Evolutionary conservation across 2,797 vertebrate species (phyloP), one percentile per base, ranked within the genome.

Genomic region (Trachops cirrhosus): DNA sequence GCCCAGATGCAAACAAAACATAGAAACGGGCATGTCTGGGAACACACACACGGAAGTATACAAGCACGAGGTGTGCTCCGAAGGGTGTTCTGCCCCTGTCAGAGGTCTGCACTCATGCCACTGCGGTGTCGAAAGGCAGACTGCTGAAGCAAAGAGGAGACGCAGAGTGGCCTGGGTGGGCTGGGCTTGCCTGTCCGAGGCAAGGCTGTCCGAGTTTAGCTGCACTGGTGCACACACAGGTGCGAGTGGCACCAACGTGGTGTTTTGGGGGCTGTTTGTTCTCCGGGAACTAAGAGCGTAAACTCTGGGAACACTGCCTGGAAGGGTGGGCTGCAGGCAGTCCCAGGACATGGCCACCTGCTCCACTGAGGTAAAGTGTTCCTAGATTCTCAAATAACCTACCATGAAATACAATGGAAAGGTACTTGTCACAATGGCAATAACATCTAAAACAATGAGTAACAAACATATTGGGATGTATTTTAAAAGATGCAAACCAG

Each of bases 371-470:
- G 86, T 83, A 26, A 92, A 95, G 26, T 79, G 19, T 73, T 84
- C 54, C 84, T 83, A 67, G 32, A 34, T n/a, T 44, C 79, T 84
- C 3, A 24, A 80, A 75, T 78, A 93, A 77, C 19, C 34, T 73
- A 32, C 52, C 16, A 15, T 70, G 90, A 94, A 68, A 88, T 29
- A 77, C 24, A 62, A 85, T 64, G 48, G 26, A 57, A 93, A 70
- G 71, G 75, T 32, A 71, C 71, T 62, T 34, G 74, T 93, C 54
- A 37, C 39, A 16, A 52, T 14, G 34, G 54, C 82, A 89, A 75
- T 90, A 85, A 82, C 91, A 86, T 86, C 74, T 93, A 80, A 95
- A 71, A 73, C 52, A 88, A 83, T 22, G 59, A 62, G 29, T 86
- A 89, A 80, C 39, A 96, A 94, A 77, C 34, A 52, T 83, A 14